These are phyloP conservation scores for Poicephalus gulielmi DNA, from an alignment of 2,113 vertebrate genomes.

Conservation along the genomic window DNA sequence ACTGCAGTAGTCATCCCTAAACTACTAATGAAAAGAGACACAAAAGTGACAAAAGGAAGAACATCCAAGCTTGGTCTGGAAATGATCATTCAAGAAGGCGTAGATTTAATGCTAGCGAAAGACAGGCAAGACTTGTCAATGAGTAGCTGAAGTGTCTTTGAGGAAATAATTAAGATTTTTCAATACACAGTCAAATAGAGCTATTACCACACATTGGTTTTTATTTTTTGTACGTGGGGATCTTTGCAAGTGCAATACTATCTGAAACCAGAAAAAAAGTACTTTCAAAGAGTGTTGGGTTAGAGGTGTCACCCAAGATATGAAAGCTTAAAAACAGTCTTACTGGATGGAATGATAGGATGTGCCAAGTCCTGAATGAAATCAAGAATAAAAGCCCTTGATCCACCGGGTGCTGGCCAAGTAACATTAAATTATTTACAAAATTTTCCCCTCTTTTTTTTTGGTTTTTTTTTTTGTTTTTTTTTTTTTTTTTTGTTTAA, in stretches of 20 bases:
- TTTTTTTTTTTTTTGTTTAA: not conserved
- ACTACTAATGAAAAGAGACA: not conserved
- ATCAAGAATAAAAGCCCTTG: constrained; percentile 69
- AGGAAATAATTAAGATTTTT: not conserved
- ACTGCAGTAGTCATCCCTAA: not conserved
- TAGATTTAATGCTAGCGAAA: not conserved
- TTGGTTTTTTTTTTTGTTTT: not conserved
- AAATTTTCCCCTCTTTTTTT: not conserved
- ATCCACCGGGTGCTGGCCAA: constrained; percentile 48
- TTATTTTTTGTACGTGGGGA: not conserved
- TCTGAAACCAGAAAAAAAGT: constrained; percentile 41
- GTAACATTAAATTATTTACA: constrained; percentile 57
- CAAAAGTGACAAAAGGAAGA: not conserved
- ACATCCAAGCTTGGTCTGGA: not conserved
- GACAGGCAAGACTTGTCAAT: not conserved
- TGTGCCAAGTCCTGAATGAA: constrained; percentile 11
- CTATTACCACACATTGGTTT: not conserved
- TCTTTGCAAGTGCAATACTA: constrained; percentile 4
- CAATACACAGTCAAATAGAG: not conserved
- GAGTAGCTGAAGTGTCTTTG: not conserved
- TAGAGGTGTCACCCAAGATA: not conserved
- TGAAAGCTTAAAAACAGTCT: constrained; percentile 27
- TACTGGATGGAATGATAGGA: not conserved
- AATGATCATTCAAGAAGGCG: not conserved
- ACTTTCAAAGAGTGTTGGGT: constrained; percentile 7